A percentile compares a stretch with the other conserved stretches of the same genome.
Evolutionary conservation across 1,140 invertebrate genomes (phyloP).

Genomic region (Drosophila pruinosa): DNA sequence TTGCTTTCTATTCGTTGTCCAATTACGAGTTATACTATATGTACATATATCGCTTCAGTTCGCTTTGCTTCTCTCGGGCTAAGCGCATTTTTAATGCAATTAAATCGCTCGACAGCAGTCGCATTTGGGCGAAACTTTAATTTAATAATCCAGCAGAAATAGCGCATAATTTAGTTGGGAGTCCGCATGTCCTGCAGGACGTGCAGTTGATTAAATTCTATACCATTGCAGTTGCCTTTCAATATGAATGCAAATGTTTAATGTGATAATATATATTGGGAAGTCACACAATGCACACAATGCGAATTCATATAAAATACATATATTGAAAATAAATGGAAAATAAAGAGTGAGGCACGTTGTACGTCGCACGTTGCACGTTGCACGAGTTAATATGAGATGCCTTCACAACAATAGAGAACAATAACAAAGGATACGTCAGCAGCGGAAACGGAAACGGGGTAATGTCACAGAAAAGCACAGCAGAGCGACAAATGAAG

Average conservation of each 20-base stretch:
- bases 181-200: neutral
- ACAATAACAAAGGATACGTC: slow-evolving; percentile 31
- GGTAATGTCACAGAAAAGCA: slow-evolving; percentile 49
- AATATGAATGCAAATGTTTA: slow-evolving; percentile 17
- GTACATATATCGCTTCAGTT: slow-evolving; percentile 12
- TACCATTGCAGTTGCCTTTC: slow-evolving; percentile 26
- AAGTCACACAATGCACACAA: neutral
- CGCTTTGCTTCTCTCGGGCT: slow-evolving; percentile 5
- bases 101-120: slow-evolving; percentile 30
- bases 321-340: slow-evolving; percentile 35
- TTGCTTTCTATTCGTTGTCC: neutral
- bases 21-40: neutral
- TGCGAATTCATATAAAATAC: neutral
- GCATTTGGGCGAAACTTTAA: slow-evolving; percentile 34
- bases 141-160: slow-evolving; percentile 56
- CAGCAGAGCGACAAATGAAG: slow-evolving; percentile 52
- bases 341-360: too few species aligned
- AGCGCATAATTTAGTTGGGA: slow-evolving; percentile 40
- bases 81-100: slow-evolving; percentile 63
- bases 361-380: slow-evolving; percentile 26
- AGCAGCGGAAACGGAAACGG: slow-evolving; percentile 54
- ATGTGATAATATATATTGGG: slow-evolving; percentile 47
- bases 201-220: slow-evolving; percentile 59
- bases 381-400: neutral
- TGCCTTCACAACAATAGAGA: slow-evolving; percentile 13